Conservation (phyloP, 2,113 vertebrate species). For the Entomyzon cyanotis region DNA sequence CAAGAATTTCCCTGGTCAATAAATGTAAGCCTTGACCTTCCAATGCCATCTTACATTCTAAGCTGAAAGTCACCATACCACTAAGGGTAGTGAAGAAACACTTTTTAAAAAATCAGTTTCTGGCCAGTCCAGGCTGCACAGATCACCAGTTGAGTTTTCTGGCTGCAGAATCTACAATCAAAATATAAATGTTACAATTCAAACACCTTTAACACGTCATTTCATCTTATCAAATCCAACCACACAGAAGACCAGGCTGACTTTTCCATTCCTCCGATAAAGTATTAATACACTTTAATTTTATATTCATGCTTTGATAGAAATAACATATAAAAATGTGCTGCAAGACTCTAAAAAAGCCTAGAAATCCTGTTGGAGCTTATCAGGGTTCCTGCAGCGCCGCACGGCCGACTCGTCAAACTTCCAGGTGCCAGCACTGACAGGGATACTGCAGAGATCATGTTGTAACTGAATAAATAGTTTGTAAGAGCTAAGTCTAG, state of each 20-base stretch:
- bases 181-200: neutral
- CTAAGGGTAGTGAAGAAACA: neutral
- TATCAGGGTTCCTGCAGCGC: neutral
- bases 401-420: neutral
- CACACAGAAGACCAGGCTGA: neutral
- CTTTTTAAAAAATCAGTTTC: neutral
- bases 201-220: neutral
- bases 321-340: neutral
- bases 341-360: neutral
- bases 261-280: neutral
- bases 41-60: neutral
- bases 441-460: neutral
- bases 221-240: constrained; percentile 1
- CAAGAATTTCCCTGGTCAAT: neutral
- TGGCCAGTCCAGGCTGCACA: neutral
- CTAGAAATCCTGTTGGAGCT: neutral
- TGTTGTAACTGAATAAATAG: neutral
- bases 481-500: neutral
- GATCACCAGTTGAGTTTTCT: neutral
- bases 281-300: neutral
- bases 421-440: neutral
- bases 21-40: neutral
- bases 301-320: neutral
- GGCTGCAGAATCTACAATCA: neutral
- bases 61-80: neutral